A percentile compares a stretch with the other conserved stretches of the same genome.
Evolutionary conservation across 2,113 vertebrate species (phyloP).

Genomic region (Terrapene triunguis): DNA sequence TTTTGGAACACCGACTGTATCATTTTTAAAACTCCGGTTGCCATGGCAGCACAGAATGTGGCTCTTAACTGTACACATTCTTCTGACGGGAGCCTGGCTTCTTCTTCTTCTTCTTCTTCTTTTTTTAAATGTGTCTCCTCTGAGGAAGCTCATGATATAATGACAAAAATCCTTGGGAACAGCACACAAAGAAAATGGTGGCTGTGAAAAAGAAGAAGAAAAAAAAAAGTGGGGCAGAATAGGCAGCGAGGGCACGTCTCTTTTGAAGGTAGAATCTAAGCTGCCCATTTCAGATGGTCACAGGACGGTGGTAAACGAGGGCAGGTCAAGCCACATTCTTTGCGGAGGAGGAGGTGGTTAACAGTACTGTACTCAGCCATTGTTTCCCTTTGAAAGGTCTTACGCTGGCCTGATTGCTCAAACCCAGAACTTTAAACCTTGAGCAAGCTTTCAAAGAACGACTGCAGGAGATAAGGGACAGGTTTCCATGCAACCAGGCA

Average conservation of each 20-base stretch:
- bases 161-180: constrained; percentile 53
- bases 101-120: neutral
- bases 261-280: constrained; percentile 20
- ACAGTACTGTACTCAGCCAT: constrained; percentile 40
- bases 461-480: constrained; percentile 41
- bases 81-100: constrained; percentile 62
- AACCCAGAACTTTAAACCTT: constrained; percentile 68
- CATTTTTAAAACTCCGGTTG: constrained; percentile 80
- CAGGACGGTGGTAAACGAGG: constrained; percentile 43
- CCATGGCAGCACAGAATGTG: constrained; percentile 76
- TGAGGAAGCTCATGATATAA: constrained; percentile 57
- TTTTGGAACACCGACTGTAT: constrained; percentile 72
- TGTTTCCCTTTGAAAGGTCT: constrained; percentile 41
- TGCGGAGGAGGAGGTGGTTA: constrained; percentile 34
- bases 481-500: neutral
- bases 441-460: constrained; percentile 39
- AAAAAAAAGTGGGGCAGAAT: neutral
- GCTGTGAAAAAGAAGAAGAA: neutral
- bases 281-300: constrained; percentile 17
- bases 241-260: neutral
- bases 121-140: constrained; percentile 50
- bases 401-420: neutral
- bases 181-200: constrained; percentile 62
- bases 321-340: constrained; percentile 33
- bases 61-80: constrained; percentile 77